Conservation (phyloP, 2,888 invertebrate species). For the Apamea monoglypha region DNA sequence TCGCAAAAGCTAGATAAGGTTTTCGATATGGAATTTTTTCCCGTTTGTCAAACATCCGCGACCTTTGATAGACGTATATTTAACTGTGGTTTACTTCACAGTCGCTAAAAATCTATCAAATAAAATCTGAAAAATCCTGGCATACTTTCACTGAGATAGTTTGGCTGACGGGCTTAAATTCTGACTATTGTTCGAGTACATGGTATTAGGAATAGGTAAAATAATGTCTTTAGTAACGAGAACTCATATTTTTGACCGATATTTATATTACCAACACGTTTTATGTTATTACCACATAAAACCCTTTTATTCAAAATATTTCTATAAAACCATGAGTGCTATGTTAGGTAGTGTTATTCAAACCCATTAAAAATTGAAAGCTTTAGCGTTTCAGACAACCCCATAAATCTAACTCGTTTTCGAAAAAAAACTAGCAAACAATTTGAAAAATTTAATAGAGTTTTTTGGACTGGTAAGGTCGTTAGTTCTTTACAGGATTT, state of each 20-base stretch:
- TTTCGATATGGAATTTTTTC: not conserved
- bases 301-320: conserved; percentile 37
- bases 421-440: conserved; percentile 29
- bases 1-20: not conserved
- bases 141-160: not conserved
- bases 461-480: conserved; percentile 7
- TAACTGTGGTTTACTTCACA: not conserved
- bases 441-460: conserved; percentile 14
- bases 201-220: not conserved
- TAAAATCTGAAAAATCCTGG: not conserved
- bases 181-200: not conserved
- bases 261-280: conserved; percentile 20
- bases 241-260: conserved; percentile 3
- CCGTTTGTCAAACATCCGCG: not conserved
- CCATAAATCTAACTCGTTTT: conserved; percentile 15
- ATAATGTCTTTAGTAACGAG: not conserved
- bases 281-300: conserved; percentile 24
- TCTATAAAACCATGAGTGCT: conserved; percentile 27
- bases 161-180: not conserved
- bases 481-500: conserved; percentile 27
- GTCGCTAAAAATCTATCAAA: not conserved
- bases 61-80: not conserved
- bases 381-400: not conserved
- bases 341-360: not conserved
- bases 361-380: conserved; percentile 23